phyloP scores from a whole-genome alignment of 2,888 invertebrate species.

The Chironomus riparius region DNA sequence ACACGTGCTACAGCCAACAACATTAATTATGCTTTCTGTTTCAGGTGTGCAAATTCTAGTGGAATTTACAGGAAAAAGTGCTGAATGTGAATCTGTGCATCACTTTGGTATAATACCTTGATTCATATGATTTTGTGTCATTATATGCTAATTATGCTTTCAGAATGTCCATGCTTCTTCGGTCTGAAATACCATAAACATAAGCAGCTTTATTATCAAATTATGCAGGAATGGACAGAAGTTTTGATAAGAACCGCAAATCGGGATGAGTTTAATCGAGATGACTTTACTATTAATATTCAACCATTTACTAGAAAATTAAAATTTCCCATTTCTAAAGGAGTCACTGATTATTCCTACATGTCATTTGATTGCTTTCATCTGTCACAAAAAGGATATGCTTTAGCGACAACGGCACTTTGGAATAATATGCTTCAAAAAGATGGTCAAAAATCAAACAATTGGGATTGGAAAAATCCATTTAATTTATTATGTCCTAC shows the following conservation, averaged over 20 bases:
- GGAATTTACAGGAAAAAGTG: constrained; percentile 38
- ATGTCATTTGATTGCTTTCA: constrained; percentile 56
- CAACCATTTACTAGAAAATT: constrained; percentile 45
- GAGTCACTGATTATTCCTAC: constrained; percentile 44
- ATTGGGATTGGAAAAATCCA: constrained; percentile 38
- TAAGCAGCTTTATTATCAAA: constrained; percentile 38
- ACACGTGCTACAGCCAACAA: background rate
- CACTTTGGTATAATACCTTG: constrained; percentile 31
- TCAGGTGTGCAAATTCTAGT: constrained; percentile 34
- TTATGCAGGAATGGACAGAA: constrained; percentile 48
- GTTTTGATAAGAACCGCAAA: constrained; percentile 46
- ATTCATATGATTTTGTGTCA: background rate
- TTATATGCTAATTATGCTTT: background rate
- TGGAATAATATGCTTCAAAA: constrained; percentile 56
- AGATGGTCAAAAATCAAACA: constrained; percentile 43
- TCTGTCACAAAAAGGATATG: constrained; percentile 32
- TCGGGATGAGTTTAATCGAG: constrained; percentile 38
- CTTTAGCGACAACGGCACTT: constrained; percentile 45
- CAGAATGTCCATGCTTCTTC: constrained; percentile 51
- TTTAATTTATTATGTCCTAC: constrained; percentile 37
- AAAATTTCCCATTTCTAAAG: constrained; percentile 41
- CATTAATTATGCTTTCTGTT: constrained; percentile 32
- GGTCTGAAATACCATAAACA: constrained; percentile 37
- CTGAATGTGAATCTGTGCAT: constrained; percentile 42
- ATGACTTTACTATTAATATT: constrained; percentile 41